phyloP scores from a whole-genome alignment of 35 echinoderm and acorn worm species.

The Ophioderma brevispina region DNA sequence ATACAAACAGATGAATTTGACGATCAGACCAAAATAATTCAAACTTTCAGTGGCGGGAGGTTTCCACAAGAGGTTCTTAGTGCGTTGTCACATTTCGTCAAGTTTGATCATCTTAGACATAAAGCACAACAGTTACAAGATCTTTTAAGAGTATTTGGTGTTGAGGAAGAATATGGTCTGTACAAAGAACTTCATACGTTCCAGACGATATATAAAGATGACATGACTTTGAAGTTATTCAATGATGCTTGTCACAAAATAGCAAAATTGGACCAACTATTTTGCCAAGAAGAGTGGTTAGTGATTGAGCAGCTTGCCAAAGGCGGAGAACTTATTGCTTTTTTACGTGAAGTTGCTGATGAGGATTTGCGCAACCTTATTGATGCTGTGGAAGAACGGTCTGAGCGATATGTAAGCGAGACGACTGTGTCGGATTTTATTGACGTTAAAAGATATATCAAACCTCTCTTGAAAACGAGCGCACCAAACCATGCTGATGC shows the following conservation, averaged over 20 bases:
- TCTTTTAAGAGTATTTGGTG: conserved; percentile 11
- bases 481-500: background rate
- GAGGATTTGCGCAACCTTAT: conserved; percentile 34
- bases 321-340: background rate
- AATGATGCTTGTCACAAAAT: background rate
- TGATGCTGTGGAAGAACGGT: conserved; percentile 37
- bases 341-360: conserved; percentile 8
- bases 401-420: conserved; percentile 13
- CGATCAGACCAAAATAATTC: background rate
- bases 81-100: background rate
- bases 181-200: background rate
- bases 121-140: background rate
- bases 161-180: background rate
- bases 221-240: background rate
- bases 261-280: too few relatives aligned
- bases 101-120: background rate
- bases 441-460: conserved; percentile 35
- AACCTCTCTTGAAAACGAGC: background rate
- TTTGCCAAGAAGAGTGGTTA: conserved; percentile 18
- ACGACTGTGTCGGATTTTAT: conserved; percentile 41
- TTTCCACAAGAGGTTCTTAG: background rate
- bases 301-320: background rate
- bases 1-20: background rate
- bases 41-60: background rate
- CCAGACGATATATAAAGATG: background rate